Base-by-base conservation (phyloP, 2,113 vertebrate species). In the Cariama cristata region DNA sequence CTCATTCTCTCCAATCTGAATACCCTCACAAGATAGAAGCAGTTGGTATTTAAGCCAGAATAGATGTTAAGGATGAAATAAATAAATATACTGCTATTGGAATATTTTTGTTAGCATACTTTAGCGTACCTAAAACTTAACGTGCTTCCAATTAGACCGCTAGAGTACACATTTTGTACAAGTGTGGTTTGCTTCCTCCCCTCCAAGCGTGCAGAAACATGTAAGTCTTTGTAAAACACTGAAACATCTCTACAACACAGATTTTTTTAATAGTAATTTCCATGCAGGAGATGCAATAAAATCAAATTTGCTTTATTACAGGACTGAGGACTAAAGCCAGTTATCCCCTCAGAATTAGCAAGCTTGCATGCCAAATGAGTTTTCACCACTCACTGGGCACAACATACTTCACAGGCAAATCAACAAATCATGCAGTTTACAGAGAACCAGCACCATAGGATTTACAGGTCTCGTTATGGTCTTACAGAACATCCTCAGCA, bases 251-350 rank as follows among this genome's bases (percentile, higher is more conserved):
- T 55, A 64, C 86, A 72, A 95, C 50, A 85, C 49, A 93, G 71
- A 88, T 90, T 97, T 45, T 38, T 96, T 94, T 91, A 96, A 93
- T 21, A 95, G 80, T 30, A 90, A 93, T 97, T 98, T 97, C 89
- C 93, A 87, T 77, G 91, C 17, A 77, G 80, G 66, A 97, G 56
- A 45, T 58, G 47, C 75, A 95, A 93, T 73, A 97, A 97, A 94
- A 72, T 53, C 56, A 83, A 97, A 96, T 96, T 53, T 0, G 5
- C 79, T 92, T 95, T 80, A 84, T 96, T 94, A 90, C 79, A 94
- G 93, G 83, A 79, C 76, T 55, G 24, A 60, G 92, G 72, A 95
- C 91, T 85, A 95, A 96, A 87, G 92, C 83, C 62, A 92, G 93
- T 94, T 96, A 96, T 50, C 64, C 19, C 82, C 73, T 94, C 72